phyloP scores from a whole-genome alignment of 1,140 invertebrate genomes.

The Pseudomyrmex gracilis region DNA sequence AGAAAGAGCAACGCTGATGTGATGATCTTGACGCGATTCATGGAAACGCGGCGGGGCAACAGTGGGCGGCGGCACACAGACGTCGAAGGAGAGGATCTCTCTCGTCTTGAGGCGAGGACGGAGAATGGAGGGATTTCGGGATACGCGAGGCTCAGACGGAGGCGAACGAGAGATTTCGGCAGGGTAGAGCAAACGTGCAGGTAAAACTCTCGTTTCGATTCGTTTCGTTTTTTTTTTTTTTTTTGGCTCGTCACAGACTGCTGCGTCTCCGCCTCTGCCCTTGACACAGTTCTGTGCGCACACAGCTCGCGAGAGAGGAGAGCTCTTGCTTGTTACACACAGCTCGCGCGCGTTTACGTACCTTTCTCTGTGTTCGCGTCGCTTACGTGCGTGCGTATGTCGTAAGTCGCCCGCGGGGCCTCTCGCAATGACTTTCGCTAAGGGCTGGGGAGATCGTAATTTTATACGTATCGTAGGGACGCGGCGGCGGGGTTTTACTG shows the following conservation, averaged over 20 bases:
- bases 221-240: slow-evolving; percentile 61
- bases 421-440: slow-evolving; percentile 38
- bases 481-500: no score
- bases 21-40: slow-evolving; percentile 40
- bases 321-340: slow-evolving; percentile 60
- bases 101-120: slow-evolving; percentile 10
- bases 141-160: slow-evolving; percentile 48
- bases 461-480: background rate
- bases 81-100: slow-evolving; percentile 11
- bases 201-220: slow-evolving; percentile 76
- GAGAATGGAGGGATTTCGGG: slow-evolving; percentile 49
- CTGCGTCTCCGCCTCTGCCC: slow-evolving; percentile 79
- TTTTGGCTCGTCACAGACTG: slow-evolving; percentile 81
- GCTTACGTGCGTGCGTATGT: slow-evolving; percentile 3
- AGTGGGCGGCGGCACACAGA: background rate
- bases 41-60: slow-evolving; percentile 17
- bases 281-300: slow-evolving; percentile 81
- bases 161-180: slow-evolving; percentile 7
- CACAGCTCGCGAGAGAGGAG: slow-evolving; percentile 65
- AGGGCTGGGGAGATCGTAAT: background rate
- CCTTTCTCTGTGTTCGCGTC: slow-evolving; percentile 51
- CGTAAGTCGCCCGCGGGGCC: slow-evolving; percentile 23
- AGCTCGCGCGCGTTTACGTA: slow-evolving; percentile 54
- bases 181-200: slow-evolving; percentile 56
- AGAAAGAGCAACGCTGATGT: background rate